Evolutionary conservation across 2,797 vertebrate genomes (phyloP), one percentile per base, ranked within the genome.

Genomic region (Hippocampus kuda): DNA sequence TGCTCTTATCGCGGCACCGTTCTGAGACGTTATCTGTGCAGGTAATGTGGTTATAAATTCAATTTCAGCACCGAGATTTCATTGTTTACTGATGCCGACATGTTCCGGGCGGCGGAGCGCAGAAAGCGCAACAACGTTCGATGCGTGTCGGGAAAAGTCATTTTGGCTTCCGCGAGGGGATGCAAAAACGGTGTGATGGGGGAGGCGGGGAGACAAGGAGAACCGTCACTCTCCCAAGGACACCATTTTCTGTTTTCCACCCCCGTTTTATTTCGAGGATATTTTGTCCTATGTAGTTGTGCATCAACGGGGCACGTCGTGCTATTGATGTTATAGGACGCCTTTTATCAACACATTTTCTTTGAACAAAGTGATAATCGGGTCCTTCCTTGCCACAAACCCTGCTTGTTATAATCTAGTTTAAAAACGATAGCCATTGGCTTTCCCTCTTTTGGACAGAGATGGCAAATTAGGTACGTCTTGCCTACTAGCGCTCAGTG

Each of bases 21-120:
- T 94, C 93, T 87, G 89, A 91, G 90, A 92, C 86, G 92, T 93
- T 96, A 94, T 97, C 94, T 93, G 91, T 81, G 88, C 88, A 91
- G 89, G 91, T 94, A 94, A 95, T 94, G 92, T 91, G 92, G 93
- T 97, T 97, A 95, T 95, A 93, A 97, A 96, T 96, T 96, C 94
- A 95, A 95, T 96, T 96, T 93, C 91, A 87, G 91, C 88, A 82
- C 86, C 18, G 84, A 93, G 91, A 90, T 89, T 93, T 92, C 89
- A 92, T 93, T 97, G 94, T 97, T 97, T 96, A 94, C 94, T 91
- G 91, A 94, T 90, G 91, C 82, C 79, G 78, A 84, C 77, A 83
- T 86, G 88, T 87, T 86, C 87, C 74, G 73, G 84, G 85, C 72
- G 80, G 79, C 81, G 51, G 81, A 83, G 81, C 80, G 75, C 80